Conservation (phyloP, 2,888 invertebrate genomes). For the Stenodema calcarata region DNA sequence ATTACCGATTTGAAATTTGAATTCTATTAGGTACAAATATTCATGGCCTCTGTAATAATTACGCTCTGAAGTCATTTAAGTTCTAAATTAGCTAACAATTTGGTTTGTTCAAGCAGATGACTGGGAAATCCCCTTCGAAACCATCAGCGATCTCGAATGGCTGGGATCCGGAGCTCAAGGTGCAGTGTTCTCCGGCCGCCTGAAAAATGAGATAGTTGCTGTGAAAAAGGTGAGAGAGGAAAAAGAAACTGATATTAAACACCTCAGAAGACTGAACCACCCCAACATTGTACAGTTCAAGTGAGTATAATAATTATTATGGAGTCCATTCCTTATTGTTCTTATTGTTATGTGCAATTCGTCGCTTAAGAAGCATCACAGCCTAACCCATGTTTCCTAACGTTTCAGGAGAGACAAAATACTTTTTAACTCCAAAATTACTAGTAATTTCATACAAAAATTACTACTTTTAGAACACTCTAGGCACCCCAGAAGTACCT, state of each 20-base stretch:
- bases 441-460: too few species aligned
- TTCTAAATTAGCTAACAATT: background rate
- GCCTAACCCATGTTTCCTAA: too few species aligned
- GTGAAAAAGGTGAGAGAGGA: conserved; percentile 94
- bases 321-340: too few species aligned
- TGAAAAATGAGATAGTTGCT: conserved; percentile 85
- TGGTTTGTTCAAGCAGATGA: conserved; percentile 68
- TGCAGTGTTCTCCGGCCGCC: conserved; percentile 87
- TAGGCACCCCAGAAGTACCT: too few species aligned
- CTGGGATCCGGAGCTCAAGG: conserved; percentile 96
- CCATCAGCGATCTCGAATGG: conserved; percentile 86
- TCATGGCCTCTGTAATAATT: too few species aligned
- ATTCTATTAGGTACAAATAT: too few species aligned
- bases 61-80: background rate
- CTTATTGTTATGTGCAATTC: too few species aligned
- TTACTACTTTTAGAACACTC: too few species aligned
- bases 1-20: too few species aligned
- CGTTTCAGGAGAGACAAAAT: too few species aligned
- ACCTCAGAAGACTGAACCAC: conserved; percentile 89
- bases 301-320: conserved; percentile 60
- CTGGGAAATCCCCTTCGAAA: conserved; percentile 95
- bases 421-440: too few species aligned
- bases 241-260: conserved; percentile 91
- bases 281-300: conserved; percentile 92
- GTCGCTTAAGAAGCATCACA: too few species aligned